Evolutionary conservation across 2,797 vertebrate genomes (phyloP).

Genomic region (Podargus strigoides): DNA sequence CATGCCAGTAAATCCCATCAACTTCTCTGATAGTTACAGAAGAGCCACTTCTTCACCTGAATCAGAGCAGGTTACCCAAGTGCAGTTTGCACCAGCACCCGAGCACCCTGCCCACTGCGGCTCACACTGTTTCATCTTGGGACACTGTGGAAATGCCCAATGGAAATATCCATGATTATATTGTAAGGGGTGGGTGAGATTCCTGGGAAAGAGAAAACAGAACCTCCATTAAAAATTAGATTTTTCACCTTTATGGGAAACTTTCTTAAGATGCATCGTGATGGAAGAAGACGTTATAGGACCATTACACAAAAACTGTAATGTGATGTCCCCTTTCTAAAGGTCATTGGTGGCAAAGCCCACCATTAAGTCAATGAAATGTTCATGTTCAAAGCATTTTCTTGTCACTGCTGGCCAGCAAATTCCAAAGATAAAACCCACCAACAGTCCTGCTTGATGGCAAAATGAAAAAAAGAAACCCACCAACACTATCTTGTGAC

Average conservation of each 20-base stretch:
- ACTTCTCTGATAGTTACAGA: background rate
- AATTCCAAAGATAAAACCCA: background rate
- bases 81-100: background rate
- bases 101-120: background rate
- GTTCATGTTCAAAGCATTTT: background rate
- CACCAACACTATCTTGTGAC: background rate
- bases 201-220: background rate
- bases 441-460: background rate
- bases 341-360: background rate
- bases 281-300: background rate
- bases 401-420: background rate
- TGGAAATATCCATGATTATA: background rate
- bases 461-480: background rate
- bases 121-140: fast-evolving
- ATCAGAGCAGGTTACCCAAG: background rate
- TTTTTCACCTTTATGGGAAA: background rate
- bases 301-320: background rate
- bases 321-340: background rate
- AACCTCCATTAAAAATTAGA: background rate
- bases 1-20: background rate
- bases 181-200: background rate
- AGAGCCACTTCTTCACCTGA: background rate
- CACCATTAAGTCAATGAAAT: background rate
- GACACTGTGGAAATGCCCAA: background rate
- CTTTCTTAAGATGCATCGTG: background rate